Evolutionary conservation across 2,797 vertebrate genomes (phyloP).

Genomic region (Spinus pinus): DNA sequence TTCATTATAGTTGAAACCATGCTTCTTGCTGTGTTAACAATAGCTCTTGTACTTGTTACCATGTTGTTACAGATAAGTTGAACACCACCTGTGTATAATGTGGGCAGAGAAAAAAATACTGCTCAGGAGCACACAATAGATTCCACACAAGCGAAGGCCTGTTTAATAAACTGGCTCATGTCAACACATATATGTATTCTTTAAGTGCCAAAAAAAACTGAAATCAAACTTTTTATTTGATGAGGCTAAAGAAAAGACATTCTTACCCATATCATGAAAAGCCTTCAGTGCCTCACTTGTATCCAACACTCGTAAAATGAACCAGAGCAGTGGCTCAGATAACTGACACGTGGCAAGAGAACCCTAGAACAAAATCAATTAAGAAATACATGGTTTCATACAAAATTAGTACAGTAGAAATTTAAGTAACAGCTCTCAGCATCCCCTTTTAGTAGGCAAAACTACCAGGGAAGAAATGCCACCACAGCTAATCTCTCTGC

Average conservation of each 20-base stretch:
- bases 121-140: not conserved
- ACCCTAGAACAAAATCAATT: constrained; percentile 77
- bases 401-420: not conserved
- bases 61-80: constrained; percentile 99
- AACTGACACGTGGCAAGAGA: constrained; percentile 98
- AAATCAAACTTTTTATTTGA: not conserved
- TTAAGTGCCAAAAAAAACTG: not conserved
- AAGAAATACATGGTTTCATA: not conserved
- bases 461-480: not conserved
- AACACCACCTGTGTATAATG: constrained; percentile 86
- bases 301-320: constrained; percentile 95
- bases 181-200: not conserved
- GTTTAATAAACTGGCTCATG: not conserved
- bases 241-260: not conserved
- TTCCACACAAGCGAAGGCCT: not conserved
- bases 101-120: not conserved
- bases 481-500: not conserved
- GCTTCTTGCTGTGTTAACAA: constrained; percentile 97
- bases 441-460: not conserved
- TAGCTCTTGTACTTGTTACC: constrained; percentile 99
- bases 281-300: constrained; percentile 97
- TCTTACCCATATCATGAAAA: constrained; percentile 97
- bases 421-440: not conserved
- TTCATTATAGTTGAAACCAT: constrained; percentile 99
- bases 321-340: constrained; percentile 97